Evolutionary conservation across 1,140 invertebrate species (phyloP).

Genomic region (Calycopis cecrops): DNA sequence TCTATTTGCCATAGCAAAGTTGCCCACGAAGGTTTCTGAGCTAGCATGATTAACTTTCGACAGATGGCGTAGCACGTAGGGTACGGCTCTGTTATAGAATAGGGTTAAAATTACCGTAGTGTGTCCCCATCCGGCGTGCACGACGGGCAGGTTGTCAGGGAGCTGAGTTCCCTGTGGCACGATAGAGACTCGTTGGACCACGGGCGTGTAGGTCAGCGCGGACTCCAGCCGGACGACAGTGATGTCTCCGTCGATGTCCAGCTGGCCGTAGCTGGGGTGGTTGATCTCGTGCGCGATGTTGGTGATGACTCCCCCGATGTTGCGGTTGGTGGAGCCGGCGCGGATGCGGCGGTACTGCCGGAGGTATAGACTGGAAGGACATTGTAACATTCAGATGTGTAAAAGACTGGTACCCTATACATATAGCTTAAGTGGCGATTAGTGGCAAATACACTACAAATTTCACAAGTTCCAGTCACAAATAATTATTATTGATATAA

Average conservation of each 20-base stretch:
- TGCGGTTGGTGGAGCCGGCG: conserved; percentile 27
- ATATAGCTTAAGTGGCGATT: no score
- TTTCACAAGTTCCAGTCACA: no score
- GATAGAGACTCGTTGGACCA: conserved; percentile 29
- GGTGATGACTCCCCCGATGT: conserved; percentile 26
- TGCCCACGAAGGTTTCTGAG: no score
- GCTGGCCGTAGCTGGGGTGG: conserved; percentile 25
- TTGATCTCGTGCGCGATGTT: conserved; percentile 23
- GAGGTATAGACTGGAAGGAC: neutral
- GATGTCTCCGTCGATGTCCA: conserved; percentile 34
- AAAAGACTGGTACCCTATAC: no score
- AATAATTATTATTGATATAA: no score
- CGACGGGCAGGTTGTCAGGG: conserved; percentile 32
- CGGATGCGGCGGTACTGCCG: conserved; percentile 29
- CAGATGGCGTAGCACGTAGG: no score
- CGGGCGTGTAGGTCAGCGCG: conserved; percentile 16
- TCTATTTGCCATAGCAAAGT: no score
- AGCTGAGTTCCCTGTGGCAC: conserved; percentile 20
- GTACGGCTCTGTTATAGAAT: neutral
- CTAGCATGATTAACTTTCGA: no score
- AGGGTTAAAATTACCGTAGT: conserved; percentile 22
- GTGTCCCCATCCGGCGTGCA: conserved; percentile 41
- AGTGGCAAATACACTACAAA: no score
- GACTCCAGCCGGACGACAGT: conserved; percentile 25
- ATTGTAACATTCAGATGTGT: no score